Percentiles rank a stretch among this genome's conserved stretches.
Conservation (phyloP, 2,888 invertebrate species). For the Tiliacea citrago region DNA sequence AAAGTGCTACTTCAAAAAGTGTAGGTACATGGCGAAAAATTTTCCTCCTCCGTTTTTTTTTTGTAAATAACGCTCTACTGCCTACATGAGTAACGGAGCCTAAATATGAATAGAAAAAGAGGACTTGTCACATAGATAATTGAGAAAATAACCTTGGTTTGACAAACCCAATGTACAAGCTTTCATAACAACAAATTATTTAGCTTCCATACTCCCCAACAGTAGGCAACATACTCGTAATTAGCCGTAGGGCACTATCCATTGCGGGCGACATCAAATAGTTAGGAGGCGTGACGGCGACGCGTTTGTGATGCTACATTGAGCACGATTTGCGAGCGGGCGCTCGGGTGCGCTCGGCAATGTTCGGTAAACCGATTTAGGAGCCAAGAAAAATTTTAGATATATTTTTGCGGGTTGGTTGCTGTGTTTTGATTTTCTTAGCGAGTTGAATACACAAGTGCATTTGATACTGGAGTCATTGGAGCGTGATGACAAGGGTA, state of each 20-base stretch:
- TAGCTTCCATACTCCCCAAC: constrained; percentile 1
- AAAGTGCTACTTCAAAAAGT: neutral
- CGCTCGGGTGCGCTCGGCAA: constrained; percentile 51
- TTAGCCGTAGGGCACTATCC: constrained; percentile 63
- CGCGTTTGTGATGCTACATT: constrained; percentile 78
- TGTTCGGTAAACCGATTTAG: constrained; percentile 52
- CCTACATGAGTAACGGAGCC: neutral
- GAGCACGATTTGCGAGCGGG: constrained; percentile 77
- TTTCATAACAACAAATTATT: constrained; percentile 8
- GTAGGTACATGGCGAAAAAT: neutral
- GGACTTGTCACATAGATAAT: neutral
- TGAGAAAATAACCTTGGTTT: neutral
- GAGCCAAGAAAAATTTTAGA: constrained; percentile 42
- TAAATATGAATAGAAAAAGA: neutral
- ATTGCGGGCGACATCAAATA: constrained; percentile 65
- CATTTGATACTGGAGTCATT: constrained; percentile 15
- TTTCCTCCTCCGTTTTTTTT: neutral
- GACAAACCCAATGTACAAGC: neutral
- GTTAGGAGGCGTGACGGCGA: constrained; percentile 67
- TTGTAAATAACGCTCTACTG: neutral
- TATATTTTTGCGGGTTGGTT: constrained; percentile 44
- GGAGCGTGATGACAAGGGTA: constrained; percentile 10
- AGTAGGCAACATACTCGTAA: constrained; percentile 50
- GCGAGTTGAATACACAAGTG: constrained; percentile 21
- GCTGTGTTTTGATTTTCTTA: constrained; percentile 26